phyloP scores from a whole-genome alignment of 1,140 invertebrate genomes.

The Lordiphosa mommai region DNA sequence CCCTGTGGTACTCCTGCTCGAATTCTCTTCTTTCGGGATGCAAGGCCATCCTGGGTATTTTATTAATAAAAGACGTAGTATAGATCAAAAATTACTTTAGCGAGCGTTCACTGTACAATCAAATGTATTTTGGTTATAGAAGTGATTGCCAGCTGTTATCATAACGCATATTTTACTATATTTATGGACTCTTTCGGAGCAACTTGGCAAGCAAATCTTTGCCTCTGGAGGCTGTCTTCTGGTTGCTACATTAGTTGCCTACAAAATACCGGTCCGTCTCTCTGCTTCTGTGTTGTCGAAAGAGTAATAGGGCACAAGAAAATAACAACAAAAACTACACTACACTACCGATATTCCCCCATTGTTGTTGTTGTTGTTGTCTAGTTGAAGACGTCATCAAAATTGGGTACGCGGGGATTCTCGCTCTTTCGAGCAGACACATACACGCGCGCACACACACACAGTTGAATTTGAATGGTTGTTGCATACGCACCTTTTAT shows the following conservation, averaged over 20 bases:
- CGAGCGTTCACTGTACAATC: background rate
- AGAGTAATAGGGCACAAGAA: conserved; percentile 8
- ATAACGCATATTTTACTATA: conserved; percentile 11
- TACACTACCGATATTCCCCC: conserved; percentile 27
- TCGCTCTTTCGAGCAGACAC: conserved; percentile 39
- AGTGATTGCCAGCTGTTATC: conserved; percentile 33
- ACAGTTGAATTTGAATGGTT: conserved; percentile 26
- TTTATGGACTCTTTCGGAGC: no score
- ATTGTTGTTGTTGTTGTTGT: conserved; percentile 42
- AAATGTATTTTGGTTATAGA: background rate
- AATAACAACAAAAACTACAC: conserved; percentile 23
- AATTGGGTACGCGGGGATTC: conserved; percentile 61
- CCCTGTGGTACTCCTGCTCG: no score
- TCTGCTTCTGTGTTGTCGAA: conserved; percentile 6
- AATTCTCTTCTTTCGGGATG: no score
- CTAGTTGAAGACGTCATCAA: conserved; percentile 69
- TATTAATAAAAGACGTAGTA: no score
- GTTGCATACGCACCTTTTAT: conserved; percentile 64
- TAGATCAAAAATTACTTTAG: no score
- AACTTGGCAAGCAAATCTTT: no score
- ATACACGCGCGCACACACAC: conserved; percentile 14
- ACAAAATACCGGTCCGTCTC: conserved; percentile 46
- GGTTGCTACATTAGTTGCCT: conserved; percentile 8
- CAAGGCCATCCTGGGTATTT: no score
- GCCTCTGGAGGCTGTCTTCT: background rate